Evolutionary conservation across 2,797 vertebrate species (phyloP).

Genomic region (Ispidina lecontei): DNA sequence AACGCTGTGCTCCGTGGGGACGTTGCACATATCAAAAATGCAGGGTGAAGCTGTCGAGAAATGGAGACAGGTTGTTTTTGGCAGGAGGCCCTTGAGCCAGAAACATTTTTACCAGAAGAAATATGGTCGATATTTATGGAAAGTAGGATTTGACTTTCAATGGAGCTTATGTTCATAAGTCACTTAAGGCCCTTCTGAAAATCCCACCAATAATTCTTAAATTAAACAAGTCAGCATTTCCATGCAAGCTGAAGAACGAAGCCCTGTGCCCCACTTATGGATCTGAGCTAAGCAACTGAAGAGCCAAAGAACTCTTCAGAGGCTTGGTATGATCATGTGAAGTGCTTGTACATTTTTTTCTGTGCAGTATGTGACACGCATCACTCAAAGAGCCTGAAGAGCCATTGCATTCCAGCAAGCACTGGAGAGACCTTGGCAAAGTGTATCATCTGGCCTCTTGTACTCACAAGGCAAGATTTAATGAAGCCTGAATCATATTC

Average conservation of each 20-base stretch:
- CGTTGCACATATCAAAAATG: constrained; percentile 14
- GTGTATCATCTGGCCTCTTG: constrained; percentile 18
- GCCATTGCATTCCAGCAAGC: constrained; percentile 16
- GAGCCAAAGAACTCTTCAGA: constrained; percentile 52
- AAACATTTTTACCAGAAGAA: constrained; percentile 70
- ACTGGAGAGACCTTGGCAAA: constrained; percentile 42
- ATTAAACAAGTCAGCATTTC: constrained; percentile 70
- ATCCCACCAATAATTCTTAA: constrained; percentile 70
- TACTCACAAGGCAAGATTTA: constrained; percentile 47
- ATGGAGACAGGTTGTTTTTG: constrained; percentile 70
- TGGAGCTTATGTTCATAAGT: constrained; percentile 71
- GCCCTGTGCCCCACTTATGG: constrained; percentile 18
- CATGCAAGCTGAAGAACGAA: constrained; percentile 31
- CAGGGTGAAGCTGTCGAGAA: constrained; percentile 66
- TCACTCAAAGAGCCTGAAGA: constrained; percentile 22
- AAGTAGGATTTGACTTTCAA: constrained; percentile 65
- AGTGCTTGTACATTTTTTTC: not conserved
- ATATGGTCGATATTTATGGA: constrained; percentile 69
- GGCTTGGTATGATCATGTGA: constrained; percentile 10
- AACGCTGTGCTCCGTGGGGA: not conserved
- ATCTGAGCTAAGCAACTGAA: constrained; percentile 42
- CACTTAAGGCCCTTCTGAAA: constrained; percentile 68
- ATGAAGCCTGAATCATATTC: constrained; percentile 37
- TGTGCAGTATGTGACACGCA: constrained; percentile 4
- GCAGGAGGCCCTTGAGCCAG: constrained; percentile 61